These are phyloP conservation scores for Dissostichus mawsoni DNA, from an alignment of 2,113 vertebrate species.

Conservation along the genomic window DNA sequence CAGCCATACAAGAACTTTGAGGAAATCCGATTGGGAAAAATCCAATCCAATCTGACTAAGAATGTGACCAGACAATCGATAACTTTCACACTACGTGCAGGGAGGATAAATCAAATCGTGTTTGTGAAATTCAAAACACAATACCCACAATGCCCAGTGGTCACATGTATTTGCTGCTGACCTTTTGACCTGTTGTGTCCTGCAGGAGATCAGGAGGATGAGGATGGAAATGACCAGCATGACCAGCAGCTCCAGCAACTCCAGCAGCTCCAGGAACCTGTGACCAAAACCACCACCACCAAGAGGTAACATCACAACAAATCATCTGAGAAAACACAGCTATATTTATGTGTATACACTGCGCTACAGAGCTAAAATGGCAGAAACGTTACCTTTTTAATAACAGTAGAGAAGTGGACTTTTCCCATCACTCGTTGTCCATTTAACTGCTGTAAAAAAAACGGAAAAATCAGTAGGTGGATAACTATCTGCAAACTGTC, in stretches of 20 bases:
- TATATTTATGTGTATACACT: not conserved
- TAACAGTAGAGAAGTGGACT: not conserved
- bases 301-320: slow-evolving; percentile 84
- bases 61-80: too few relatives aligned
- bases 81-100: too few relatives aligned
- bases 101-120: too few relatives aligned
- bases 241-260: slow-evolving; percentile 71
- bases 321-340: not conserved
- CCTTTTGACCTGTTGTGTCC: slow-evolving; percentile 13
- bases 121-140: too few relatives aligned
- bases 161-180: not conserved
- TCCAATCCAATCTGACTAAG: too few relatives aligned
- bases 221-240: slow-evolving; percentile 76
- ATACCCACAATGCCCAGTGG: too few relatives aligned
- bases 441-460: too few relatives aligned
- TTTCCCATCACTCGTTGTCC: too few relatives aligned
- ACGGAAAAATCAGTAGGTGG: too few relatives aligned
- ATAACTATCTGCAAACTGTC: too few relatives aligned
- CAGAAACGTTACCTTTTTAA: not conserved
- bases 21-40: not conserved
- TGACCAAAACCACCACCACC: slow-evolving; percentile 89
- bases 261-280: slow-evolving; percentile 72
- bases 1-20: not conserved
- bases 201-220: slow-evolving; percentile 90
- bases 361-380: not conserved